Conservation (phyloP, 2,113 vertebrate genomes). For the Hippocampus abdominalis region DNA sequence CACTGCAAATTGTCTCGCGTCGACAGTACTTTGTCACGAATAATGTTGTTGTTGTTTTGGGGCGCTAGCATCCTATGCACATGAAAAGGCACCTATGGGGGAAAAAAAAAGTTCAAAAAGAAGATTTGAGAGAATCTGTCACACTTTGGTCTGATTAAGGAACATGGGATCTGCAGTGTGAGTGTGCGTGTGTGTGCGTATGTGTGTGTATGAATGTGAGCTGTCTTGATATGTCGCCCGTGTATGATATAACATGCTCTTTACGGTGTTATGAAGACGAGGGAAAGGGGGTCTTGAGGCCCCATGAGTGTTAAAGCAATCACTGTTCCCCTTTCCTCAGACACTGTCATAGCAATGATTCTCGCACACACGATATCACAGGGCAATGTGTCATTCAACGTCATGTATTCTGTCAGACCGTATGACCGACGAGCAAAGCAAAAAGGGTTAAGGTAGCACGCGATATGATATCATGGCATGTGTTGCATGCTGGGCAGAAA, state of each 20-base stretch:
- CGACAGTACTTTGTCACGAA: conserved; percentile 45
- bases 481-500: background rate
- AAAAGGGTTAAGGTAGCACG: conserved; percentile 14
- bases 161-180: conserved; percentile 57
- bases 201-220: conserved; percentile 10
- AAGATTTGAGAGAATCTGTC: conserved; percentile 63
- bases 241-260: conserved; percentile 52
- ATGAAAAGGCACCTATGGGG: conserved; percentile 50
- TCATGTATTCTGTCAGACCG: background rate
- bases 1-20: conserved; percentile 70
- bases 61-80: conserved; percentile 44
- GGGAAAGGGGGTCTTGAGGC: conserved; percentile 29
- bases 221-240: conserved; percentile 28
- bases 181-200: conserved; percentile 21
- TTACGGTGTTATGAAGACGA: conserved; percentile 31
- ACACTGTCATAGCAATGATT: conserved; percentile 21
- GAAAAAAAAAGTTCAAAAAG: conserved; percentile 24
- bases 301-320: conserved; percentile 29
- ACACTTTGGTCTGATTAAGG: conserved; percentile 75
- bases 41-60: conserved; percentile 7
- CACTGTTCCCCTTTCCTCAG: conserved; percentile 32
- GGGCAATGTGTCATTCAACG: conserved; percentile 17
- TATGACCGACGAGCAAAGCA: conserved; percentile 21
- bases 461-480: background rate
- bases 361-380: background rate